These are phyloP conservation scores for Astreopora myriophthalma DNA, from an alignment of 64 coral and sea anemone genomes.

Conservation along the genomic window DNA sequence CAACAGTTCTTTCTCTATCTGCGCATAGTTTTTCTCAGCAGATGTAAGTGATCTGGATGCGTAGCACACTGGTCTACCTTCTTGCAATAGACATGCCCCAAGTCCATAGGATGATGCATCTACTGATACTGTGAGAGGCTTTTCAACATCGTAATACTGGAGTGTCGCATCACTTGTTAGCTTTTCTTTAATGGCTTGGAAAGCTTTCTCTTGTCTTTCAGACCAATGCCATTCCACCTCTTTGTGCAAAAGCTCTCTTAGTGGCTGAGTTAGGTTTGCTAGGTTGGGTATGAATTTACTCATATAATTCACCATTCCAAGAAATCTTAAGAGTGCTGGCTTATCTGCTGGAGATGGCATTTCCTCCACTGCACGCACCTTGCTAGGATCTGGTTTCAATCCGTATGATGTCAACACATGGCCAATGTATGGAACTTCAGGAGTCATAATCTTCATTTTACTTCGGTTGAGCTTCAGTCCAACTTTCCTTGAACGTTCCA, in stretches of 20 bases:
- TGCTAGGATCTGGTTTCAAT: slow-evolving; percentile 21
- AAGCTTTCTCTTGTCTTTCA: not conserved
- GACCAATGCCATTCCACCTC: not conserved
- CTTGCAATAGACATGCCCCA: slow-evolving; percentile 40
- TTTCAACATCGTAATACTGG: too few relatives aligned
- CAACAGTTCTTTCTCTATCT: slow-evolving; percentile 50
- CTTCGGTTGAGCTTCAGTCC: slow-evolving; percentile 23
- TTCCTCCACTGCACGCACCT: not conserved
- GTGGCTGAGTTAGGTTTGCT: too few relatives aligned
- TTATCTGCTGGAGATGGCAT: slow-evolving; percentile 1
- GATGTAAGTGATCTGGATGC: slow-evolving; percentile 24
- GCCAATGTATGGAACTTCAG: not conserved
- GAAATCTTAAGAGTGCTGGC: too few relatives aligned
- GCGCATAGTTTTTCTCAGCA: slow-evolving; percentile 21
- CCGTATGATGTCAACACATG: not conserved
- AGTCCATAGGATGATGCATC: slow-evolving; percentile 40
- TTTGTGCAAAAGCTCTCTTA: not conserved
- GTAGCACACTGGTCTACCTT: not conserved
- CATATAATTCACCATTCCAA: too few relatives aligned
- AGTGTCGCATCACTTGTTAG: too few relatives aligned
- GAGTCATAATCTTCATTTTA: not conserved
- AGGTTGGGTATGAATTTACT: too few relatives aligned
- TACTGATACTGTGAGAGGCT: slow-evolving; percentile 18
- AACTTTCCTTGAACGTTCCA: slow-evolving; percentile 11
- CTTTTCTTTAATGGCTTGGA: too few relatives aligned